Evolutionary conservation across 2,888 invertebrate species (phyloP).

Genomic region (Scaptomyza caliginosa): DNA sequence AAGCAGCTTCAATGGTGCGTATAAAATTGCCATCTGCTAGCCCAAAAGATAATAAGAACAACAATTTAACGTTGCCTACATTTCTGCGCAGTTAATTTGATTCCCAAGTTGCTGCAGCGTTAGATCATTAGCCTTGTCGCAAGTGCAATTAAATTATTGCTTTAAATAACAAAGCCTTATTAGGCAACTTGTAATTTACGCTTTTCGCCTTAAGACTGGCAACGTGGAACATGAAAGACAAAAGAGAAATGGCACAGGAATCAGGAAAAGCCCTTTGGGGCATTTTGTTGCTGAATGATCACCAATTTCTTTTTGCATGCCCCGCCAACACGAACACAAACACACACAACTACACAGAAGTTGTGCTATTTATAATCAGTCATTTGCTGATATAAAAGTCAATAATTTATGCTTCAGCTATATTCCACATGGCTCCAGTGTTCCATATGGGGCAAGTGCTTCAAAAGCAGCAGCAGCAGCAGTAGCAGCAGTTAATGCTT

Average conservation of each 20-base stretch:
- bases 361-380: constrained; percentile 64
- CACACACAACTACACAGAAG: constrained; percentile 5
- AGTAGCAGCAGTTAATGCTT: constrained; percentile 48
- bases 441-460: constrained; percentile 17
- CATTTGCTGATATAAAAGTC: constrained; percentile 43
- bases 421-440: constrained; percentile 14
- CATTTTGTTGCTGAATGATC: neutral
- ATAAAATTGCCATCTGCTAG: constrained; percentile 52
- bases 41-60: constrained; percentile 39
- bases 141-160: constrained; percentile 59
- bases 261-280: constrained; percentile 20
- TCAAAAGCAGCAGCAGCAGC: constrained; percentile 16
- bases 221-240: neutral
- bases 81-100: constrained; percentile 38
- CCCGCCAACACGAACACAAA: constrained; percentile 1
- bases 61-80: constrained; percentile 58
- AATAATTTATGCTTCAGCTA: constrained; percentile 68
- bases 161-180: constrained; percentile 50
- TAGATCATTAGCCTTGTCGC: constrained; percentile 40
- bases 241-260: neutral
- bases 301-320: constrained; percentile 3
- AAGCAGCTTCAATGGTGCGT: constrained; percentile 73
- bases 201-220: constrained; percentile 28
- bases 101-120: constrained; percentile 29
- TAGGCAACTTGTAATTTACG: constrained; percentile 32